Evolutionary conservation across 2,113 vertebrate genomes (phyloP).

Genomic region (Eubucco bourcierii): DNA sequence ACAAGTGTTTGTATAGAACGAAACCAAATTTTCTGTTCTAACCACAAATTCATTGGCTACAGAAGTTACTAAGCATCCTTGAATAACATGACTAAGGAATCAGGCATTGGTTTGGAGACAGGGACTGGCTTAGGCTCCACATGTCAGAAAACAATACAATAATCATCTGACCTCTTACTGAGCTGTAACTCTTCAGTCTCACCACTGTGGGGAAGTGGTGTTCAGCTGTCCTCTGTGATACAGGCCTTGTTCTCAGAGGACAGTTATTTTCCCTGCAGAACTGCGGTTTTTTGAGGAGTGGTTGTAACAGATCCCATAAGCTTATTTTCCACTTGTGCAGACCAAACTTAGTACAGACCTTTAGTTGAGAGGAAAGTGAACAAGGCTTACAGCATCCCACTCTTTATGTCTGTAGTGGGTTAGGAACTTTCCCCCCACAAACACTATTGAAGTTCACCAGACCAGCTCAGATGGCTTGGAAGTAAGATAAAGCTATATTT

Average conservation of each 20-base stretch:
- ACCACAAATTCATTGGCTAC: constrained; percentile 16
- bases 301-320: not conserved
- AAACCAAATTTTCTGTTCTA: constrained; percentile 36
- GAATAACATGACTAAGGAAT: constrained; percentile 10
- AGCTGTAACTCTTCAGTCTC: not conserved
- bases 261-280: not conserved
- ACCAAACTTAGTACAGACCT: not conserved
- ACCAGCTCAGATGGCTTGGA: no score
- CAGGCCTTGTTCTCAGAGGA: not conserved
- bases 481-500: no score
- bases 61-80: constrained; percentile 28
- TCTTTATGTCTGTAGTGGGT: not conserved
- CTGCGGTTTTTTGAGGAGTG: not conserved
- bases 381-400: not conserved
- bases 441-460: no score
- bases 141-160: not conserved
- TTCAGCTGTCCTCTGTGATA: not conserved
- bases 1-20: constrained; percentile 35
- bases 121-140: not conserved
- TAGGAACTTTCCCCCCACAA: no score
- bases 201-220: not conserved
- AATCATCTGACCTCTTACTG: not conserved
- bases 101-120: constrained; percentile 12
- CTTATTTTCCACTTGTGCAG: not conserved
- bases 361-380: not conserved